phyloP scores from a whole-genome alignment of 2,113 vertebrate species.

The Dendropsophus ebraccatus region DNA sequence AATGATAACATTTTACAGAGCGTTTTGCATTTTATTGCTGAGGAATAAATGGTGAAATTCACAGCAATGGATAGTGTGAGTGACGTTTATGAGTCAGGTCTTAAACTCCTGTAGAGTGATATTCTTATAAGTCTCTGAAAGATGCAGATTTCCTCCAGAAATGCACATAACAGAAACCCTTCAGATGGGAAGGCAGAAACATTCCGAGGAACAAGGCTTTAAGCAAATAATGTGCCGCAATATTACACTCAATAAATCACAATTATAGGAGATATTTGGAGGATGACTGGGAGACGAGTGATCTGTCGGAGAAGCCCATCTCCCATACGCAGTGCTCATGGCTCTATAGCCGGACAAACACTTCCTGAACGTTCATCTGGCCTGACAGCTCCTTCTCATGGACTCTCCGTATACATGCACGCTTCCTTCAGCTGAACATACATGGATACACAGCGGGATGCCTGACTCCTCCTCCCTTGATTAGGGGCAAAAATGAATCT shows the following conservation, averaged over 20 bases:
- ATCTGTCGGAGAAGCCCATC: constrained; percentile 9
- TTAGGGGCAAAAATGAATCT: no score
- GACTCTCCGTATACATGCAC: neutral
- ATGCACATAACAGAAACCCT: constrained; percentile 35
- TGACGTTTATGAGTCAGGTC: constrained; percentile 57
- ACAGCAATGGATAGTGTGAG: constrained; percentile 57
- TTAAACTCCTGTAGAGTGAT: constrained; percentile 48
- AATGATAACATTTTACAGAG: constrained; percentile 59
- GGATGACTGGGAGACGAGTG: constrained; percentile 11
- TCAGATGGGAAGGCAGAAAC: constrained; percentile 29
- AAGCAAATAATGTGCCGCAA: constrained; percentile 37
- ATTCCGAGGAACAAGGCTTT: constrained; percentile 30
- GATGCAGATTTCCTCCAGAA: constrained; percentile 53
- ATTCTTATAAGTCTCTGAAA: constrained; percentile 52
- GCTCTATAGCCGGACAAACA: neutral
- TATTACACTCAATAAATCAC: constrained; percentile 47
- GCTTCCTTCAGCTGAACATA: no score
- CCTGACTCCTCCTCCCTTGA: no score
- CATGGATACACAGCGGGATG: no score
- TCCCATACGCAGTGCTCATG: neutral
- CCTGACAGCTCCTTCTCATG: no score
- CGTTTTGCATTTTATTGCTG: constrained; percentile 57
- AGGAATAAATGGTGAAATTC: constrained; percentile 57
- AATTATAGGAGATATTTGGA: constrained; percentile 26
- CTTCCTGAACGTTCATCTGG: no score